Base-by-base conservation (phyloP, 2,113 vertebrate species). In the Pyrgilauda ruficollis region DNA sequence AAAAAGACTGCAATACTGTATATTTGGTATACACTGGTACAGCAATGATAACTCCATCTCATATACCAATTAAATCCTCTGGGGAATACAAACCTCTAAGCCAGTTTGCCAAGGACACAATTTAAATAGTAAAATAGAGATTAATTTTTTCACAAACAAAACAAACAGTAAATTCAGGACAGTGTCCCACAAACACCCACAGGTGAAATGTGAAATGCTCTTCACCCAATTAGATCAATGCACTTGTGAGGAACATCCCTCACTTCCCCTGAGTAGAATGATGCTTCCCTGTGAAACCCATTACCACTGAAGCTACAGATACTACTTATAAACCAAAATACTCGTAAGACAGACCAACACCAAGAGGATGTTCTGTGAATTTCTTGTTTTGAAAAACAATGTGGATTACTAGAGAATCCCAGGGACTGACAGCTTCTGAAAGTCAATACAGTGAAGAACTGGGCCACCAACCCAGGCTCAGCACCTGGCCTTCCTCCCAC, bases 261-360 rank as follows among this genome's bases (percentile, higher is more conserved):
- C 0, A 2, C 15, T 62, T 85, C 19, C 8, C 31, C 4, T 0
- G 4, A 52, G 37, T 0, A 0, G 18, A 89, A 39, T 1, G 1
- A 66, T 20, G 22, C 26, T 74, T 73, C 26, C 46, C 43, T 15
- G 17, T 1, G 2, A 90, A 93, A 74, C 5, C 47, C 76, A 55
- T 21, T 33, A 46, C 64, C 35, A 50, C 11, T 47, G 47, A 50
- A 93, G 28, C 39, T 47, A 43, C 15, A 81, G 31, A 66, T 47
- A 58, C 22, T 0, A 3, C 31, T 19, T 56, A 61, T 3, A 79
- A 84, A 47, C 11, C 31, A 82, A 43, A 55, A 35, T 4, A 2
- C 6, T 41, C 4, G 10, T 16, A 44, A 73, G 11, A 50, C n/a
- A 79, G 49, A 73, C 10, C 28, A 24, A 56, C 23, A 50, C 43